Evolutionary conservation across 2,797 vertebrate species (phyloP), one percentile per base, ranked within the genome.

Genomic region (Allenopithecus nigroviridis): DNA sequence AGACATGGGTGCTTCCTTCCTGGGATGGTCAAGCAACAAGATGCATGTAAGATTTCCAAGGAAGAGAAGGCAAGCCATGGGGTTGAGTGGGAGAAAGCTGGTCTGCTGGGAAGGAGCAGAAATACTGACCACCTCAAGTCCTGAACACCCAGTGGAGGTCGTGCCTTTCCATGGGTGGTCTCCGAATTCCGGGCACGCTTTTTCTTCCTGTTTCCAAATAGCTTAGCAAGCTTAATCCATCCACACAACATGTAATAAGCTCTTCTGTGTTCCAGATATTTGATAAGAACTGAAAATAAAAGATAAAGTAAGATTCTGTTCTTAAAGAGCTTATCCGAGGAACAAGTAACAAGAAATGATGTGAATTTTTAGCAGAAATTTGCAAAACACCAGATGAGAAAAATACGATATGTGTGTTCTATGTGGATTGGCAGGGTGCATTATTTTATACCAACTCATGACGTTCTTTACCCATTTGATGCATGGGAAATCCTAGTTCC

Each of bases 241-340:
- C 83, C 70, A 83, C 78, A 95, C 81, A 84, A 79, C 4, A 19
- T n/a, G 36, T 24, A 53, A 87, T 11, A 85, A 78, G 2, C 75
- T 53, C 55, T 55, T 59, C 68, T 76, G 46, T 21, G 33, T 53
- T 70, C 85, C 55, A 95, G 68, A 80, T 86, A 75, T 50, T 64
- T 94, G 93, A 83, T 96, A 94, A 97, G 95, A 89, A 36, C 72
- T 36, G 30, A 95, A 89, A 94, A 94, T 59, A 57, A 68, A 81
- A 97, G 95, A 94, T 91, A 94, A 96, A 92, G 53, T 55, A 46
- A 78, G 33, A 84, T 78, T 94, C 89, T 89, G 43, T n/a, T 79
- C 88, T 68, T 76, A 46, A 80, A 95, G 46, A 94, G 48, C 61
- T 97, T 50, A 92, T 70, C 72, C 33, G 68, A 80, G 16, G 43